Percentiles rank a stretch among this genome's conserved stretches.
These are phyloP conservation scores for Augochlorella aurata DNA, from an alignment of 2,888 invertebrate species.

Conservation along the genomic window DNA sequence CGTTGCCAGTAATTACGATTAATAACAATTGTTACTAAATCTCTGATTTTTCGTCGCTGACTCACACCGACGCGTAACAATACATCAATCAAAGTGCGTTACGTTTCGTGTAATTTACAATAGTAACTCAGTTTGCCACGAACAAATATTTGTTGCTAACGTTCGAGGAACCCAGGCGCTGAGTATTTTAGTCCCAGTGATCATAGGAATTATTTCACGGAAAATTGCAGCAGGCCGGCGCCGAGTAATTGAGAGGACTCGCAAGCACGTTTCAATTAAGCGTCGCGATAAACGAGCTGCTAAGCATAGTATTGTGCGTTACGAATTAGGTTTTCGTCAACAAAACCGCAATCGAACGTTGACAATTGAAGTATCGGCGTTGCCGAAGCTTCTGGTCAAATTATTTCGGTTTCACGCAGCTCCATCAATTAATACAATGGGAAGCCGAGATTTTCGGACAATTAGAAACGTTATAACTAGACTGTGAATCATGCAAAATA, in stretches of 20 bases:
- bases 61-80: not conserved
- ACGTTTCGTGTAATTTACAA: too few species aligned
- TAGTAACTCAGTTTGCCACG: not conserved
- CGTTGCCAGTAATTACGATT: not conserved
- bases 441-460: not conserved
- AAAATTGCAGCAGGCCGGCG: conserved; percentile 16
- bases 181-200: conserved; percentile 12
- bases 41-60: not conserved
- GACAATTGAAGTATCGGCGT: conserved; percentile 1
- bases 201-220: conserved; percentile 38
- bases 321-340: conserved; percentile 50
- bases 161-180: not conserved
- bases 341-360: conserved; percentile 40
- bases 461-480: not conserved
- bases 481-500: too few species aligned
- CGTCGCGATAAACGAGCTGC: conserved; percentile 31
- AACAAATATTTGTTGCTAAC: conserved; percentile 38
- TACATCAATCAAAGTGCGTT: not conserved
- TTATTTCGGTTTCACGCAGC: conserved; percentile 15
- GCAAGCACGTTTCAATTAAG: conserved; percentile 26
- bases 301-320: conserved; percentile 34
- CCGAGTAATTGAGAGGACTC: conserved; percentile 15
- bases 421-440: not conserved
- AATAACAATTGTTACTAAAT: not conserved
- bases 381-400: conserved; percentile 23